A percentile compares a stretch with the other conserved stretches of the same genome.
Conservation (phyloP, 1,140 invertebrate species). For the Lucilia cuprina region DNA sequence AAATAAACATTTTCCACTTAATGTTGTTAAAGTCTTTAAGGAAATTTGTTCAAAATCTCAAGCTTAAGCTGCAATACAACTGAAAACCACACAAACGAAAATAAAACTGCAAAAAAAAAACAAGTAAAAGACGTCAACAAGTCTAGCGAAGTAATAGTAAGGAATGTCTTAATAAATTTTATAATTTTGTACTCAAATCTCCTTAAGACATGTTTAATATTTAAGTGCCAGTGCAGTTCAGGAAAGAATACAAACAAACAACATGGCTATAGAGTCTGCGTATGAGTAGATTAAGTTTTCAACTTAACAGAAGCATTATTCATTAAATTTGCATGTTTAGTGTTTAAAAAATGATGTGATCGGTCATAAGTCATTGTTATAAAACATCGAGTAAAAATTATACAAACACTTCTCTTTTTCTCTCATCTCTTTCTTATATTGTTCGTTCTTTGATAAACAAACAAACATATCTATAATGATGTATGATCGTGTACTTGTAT, state of each 20-base stretch:
- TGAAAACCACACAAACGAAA: neutral
- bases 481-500: conserved; percentile 1
- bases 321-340: conserved; percentile 13
- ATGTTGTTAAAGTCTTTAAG: neutral
- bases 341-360: conserved; percentile 34
- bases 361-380: conserved; percentile 34
- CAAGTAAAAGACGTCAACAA: conserved; percentile 24
- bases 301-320: neutral
- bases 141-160: conserved; percentile 23
- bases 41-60: neutral
- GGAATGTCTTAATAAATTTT: conserved; percentile 22
- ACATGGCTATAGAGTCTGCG: neutral
- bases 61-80: neutral
- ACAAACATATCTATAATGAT: neutral
- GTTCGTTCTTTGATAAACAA: neutral
- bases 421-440: neutral
- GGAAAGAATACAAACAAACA: neutral
- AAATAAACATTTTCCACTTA: neutral
- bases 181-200: conserved; percentile 11
- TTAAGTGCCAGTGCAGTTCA: neutral
- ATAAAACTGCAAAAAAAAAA: neutral
- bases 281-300: neutral
- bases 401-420: neutral
- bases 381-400: conserved; percentile 1
- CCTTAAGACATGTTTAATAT: neutral